These are phyloP conservation scores for Monoplex corrugatus DNA, from an alignment of 2,888 invertebrate species.

Conservation along the genomic window DNA sequence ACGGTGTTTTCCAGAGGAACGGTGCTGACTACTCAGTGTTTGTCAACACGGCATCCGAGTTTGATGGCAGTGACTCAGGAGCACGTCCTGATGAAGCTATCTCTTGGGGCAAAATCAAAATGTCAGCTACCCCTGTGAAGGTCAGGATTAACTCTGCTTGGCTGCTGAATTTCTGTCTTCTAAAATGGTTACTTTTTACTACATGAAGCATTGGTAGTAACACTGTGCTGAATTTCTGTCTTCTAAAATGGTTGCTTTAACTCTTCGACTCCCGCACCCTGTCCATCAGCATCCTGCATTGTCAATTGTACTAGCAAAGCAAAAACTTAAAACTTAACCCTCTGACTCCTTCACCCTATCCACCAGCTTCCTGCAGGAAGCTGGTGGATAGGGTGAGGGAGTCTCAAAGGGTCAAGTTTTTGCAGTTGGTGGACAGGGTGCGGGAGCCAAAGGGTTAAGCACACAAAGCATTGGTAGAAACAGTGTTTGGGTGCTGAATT, in stretches of 20 bases:
- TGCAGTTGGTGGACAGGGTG: no score
- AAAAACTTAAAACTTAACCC: background rate
- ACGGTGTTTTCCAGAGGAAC: constrained; percentile 86
- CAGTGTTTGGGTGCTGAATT: no score
- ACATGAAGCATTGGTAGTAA: background rate
- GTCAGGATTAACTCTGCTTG: constrained; percentile 80
- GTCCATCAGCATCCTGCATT: background rate
- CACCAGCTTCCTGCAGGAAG: no score
- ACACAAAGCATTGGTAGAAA: no score
- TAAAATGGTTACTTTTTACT: background rate
- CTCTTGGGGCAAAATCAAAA: constrained; percentile 98
- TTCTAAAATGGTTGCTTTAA: background rate
- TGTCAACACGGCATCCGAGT: constrained; percentile 96
- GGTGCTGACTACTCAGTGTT: constrained; percentile 98
- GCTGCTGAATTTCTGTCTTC: background rate
- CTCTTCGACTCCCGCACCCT: background rate
- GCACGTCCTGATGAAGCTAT: constrained; percentile 99
- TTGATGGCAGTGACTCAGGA: constrained; percentile 98
- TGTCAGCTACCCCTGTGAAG: constrained; percentile 94
- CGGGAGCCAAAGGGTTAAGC: no score
- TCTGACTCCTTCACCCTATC: no score
- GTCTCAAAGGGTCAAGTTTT: no score
- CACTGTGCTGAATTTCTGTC: background rate
- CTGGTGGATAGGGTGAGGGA: no score
- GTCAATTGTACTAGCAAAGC: background rate